Conservation (phyloP, 2,113 vertebrate species). For the Silurus meridionalis region DNA sequence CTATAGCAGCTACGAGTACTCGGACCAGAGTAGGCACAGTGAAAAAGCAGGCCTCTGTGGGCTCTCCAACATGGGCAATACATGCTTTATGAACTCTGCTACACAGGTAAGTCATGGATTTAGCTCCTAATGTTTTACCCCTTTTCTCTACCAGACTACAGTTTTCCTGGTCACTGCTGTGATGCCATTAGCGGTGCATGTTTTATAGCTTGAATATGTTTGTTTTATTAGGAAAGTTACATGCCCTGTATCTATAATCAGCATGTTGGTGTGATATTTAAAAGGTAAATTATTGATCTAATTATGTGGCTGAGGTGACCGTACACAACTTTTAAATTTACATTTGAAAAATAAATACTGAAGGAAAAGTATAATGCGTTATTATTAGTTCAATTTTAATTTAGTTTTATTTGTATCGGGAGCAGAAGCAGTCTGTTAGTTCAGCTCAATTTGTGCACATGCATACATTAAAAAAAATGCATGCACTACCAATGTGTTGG, state of each 20-base stretch:
- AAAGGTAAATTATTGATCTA: not conserved
- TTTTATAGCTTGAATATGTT: not conserved
- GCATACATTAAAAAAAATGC: not conserved
- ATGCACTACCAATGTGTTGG: not conserved
- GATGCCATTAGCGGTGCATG: not conserved
- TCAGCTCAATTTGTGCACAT: not conserved
- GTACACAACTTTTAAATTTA: not conserved
- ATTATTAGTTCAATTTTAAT: no score
- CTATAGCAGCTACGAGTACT: slow-evolving; percentile 94
- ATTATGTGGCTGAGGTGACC: not conserved
- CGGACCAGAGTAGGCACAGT: slow-evolving; percentile 88
- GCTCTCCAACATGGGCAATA: slow-evolving; percentile 97
- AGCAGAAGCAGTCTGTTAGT: not conserved
- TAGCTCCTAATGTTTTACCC: not conserved
- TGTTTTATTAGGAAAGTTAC: not conserved
- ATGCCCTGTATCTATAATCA: not conserved
- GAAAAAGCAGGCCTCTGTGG: slow-evolving; percentile 94
- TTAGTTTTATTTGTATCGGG: no score
- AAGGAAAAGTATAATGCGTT: not conserved
- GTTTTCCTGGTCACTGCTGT: not conserved
- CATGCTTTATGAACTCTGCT: slow-evolving; percentile 99
- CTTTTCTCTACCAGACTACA: not conserved
- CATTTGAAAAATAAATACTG: not conserved
- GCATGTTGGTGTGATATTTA: not conserved
- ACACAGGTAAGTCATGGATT: slow-evolving; percentile 83